Evolutionary conservation across 2,797 vertebrate species (phyloP).

Genomic region (Peromyscus aztecus): DNA sequence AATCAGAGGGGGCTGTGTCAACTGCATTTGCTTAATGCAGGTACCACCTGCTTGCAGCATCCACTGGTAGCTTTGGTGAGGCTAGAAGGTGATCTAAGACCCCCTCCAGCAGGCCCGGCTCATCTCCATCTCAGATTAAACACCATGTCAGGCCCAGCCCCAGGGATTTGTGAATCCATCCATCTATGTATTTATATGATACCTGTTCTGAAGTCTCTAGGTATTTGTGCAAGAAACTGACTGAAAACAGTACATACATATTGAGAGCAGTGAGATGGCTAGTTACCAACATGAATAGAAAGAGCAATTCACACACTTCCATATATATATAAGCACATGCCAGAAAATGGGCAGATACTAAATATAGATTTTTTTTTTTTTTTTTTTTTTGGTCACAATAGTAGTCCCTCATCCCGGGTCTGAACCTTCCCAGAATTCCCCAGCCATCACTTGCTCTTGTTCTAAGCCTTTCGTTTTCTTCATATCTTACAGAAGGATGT

Average conservation of each 20-base stretch:
- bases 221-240: constrained; percentile 54
- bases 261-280: neutral
- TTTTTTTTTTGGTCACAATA: neutral
- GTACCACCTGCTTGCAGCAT: constrained; percentile 23
- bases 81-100: neutral
- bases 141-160: neutral
- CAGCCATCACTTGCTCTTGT: neutral
- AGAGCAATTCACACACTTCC: neutral
- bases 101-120: neutral
- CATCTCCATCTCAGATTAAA: neutral
- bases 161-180: constrained; percentile 4
- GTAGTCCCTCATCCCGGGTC: neutral
- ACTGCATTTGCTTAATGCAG: constrained; percentile 21
- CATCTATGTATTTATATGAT: constrained; percentile 47
- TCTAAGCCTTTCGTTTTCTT: neutral
- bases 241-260: neutral
- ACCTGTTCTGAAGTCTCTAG: neutral
- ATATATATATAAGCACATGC: neutral
- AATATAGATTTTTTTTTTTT: neutral
- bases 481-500: neutral
- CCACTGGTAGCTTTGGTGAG: neutral
- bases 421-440: neutral
- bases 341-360: neutral
- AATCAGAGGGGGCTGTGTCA: constrained; percentile 1
- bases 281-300: neutral